Conservation (phyloP, 2,113 vertebrate genomes). For the Clarias magur region DNA sequence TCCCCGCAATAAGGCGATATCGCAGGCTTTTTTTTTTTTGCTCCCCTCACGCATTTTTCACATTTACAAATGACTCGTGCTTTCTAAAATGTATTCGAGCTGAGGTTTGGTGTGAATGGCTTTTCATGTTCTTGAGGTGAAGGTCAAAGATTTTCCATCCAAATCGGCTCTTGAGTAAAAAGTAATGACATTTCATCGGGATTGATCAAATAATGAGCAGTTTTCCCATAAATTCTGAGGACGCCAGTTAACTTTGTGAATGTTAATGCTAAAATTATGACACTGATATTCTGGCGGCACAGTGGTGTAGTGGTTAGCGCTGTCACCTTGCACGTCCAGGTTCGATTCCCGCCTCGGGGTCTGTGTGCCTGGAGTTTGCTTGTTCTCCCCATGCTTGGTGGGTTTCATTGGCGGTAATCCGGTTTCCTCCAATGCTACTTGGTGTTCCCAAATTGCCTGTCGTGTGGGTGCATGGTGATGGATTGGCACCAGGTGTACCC, state of each 20-base stretch:
- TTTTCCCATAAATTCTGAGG: not conserved
- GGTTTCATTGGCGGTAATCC: no score
- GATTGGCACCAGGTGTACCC: no score
- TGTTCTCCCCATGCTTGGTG: no score
- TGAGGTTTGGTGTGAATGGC: not conserved
- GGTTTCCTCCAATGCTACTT: no score
- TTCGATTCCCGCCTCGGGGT: no score
- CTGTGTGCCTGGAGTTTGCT: no score
- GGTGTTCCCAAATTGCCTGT: no score
- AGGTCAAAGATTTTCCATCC: not conserved
- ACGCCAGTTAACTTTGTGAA: not conserved
- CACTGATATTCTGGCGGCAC: not conserved
- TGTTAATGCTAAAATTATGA: not conserved
- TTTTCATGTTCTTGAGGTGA: not conserved
- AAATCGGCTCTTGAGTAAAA: not conserved
- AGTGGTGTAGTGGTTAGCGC: no score
- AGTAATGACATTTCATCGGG: not conserved
- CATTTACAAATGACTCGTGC: not conserved
- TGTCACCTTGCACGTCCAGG: no score
- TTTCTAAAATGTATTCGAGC: conserved; percentile 2
- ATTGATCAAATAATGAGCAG: not conserved
- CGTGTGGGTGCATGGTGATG: no score
- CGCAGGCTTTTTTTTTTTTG: conserved; percentile 6
- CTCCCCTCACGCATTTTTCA: not conserved
- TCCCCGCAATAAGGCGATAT: conserved; percentile 8